Base-by-base conservation (phyloP, 2,113 vertebrate genomes). In the Atlantisia rogersi region DNA sequence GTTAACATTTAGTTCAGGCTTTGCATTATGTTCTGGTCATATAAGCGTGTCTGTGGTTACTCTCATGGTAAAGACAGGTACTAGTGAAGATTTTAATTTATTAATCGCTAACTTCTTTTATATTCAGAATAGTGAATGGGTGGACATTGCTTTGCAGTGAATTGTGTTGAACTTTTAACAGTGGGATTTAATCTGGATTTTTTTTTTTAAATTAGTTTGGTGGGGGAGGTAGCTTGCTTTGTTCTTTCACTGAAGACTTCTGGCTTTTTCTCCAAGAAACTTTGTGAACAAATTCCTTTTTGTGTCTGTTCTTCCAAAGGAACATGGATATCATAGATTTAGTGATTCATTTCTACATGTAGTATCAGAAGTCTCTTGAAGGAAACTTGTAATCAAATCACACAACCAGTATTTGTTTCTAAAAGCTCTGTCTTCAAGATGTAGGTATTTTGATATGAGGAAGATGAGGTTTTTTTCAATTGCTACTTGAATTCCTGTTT, bases 201-300 rank as follows among this genome's bases (percentile, higher is more conserved):
- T 1, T 6, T 64, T 29, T 12, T 75, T 86, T 89, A 46, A 13
- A 28, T 52, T 55, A 0, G 0, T 71, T 84, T 21, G 0, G 0
- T 67, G 11, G 9, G 9, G 2, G 48, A 46, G 44, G 83, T 67
- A 62, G 3, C 5, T 80, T 86, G 5, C n/a, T 75, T 58, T 0
- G 0, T 92, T 90, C n/a, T 90, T 91, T 60, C 5, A 2, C 12
- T 77, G n/a, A 25, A 65, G 44, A 25, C 44, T 74, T 84, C 56
- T n/a, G 50, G 21, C 48, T 70, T 84, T 56, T n/a, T 29, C 18
- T 52, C 24, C 52, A 71, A 29, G 3, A 58, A 42, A 56, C 63
- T 63, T 82, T 75, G 17, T 68, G 52, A 32, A 15, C 58, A 1
- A 79, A 32, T 78, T 88, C 10, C 24, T 63, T 69, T 46, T 6